Conservation (phyloP, 2,113 vertebrate species). For the Thamnophis sirtalis region DNA sequence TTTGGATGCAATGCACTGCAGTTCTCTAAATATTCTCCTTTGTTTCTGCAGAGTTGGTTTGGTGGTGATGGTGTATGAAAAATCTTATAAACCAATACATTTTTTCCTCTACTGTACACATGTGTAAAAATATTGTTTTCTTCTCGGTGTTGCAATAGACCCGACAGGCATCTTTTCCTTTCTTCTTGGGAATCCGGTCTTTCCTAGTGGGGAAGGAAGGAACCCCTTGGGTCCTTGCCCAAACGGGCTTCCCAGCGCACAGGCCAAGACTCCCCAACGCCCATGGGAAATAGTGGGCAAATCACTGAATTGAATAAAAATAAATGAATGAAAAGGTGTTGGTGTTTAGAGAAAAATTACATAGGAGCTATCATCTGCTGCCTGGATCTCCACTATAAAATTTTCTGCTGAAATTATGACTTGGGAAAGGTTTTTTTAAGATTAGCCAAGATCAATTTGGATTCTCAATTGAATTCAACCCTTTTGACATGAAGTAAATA, state of each 20-base stretch:
- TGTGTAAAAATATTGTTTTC: neutral
- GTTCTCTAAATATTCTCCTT: neutral
- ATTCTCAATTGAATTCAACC: no score
- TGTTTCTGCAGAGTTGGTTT: neutral
- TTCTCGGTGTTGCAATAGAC: neutral
- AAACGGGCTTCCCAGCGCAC: neutral
- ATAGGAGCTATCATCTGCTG: neutral
- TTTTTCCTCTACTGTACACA: neutral
- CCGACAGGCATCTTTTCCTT: neutral
- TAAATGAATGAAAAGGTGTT: neutral
- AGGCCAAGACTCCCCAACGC: neutral
- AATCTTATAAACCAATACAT: neutral
- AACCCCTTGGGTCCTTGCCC: neutral
- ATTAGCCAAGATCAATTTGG: no score
- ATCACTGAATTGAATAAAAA: neutral
- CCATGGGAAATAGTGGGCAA: no score
- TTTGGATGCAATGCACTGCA: neutral
- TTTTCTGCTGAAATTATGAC: neutral
- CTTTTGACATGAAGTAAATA: no score
- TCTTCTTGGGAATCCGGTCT: neutral
- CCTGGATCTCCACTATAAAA: neutral
- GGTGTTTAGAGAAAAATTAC: neutral
- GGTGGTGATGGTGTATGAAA: neutral
- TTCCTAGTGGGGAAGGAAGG: neutral
- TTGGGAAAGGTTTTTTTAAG: no score